A percentile compares a stretch with the other conserved stretches of the same genome.
phyloP scores from a whole-genome alignment of 2,888 invertebrate species.

The Cerastis leucographa region DNA sequence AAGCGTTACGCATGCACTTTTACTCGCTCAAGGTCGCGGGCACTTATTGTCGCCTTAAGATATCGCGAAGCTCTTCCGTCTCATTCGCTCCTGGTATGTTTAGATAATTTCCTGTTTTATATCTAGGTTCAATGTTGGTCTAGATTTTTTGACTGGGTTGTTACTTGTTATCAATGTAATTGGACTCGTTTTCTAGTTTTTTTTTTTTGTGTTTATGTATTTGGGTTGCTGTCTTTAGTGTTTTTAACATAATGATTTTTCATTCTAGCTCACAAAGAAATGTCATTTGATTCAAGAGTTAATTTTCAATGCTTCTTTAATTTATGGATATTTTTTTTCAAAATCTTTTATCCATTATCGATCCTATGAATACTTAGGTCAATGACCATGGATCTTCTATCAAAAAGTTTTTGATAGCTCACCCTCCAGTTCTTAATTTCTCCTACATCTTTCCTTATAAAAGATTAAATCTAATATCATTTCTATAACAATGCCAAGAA shows the following conservation, averaged over 20 bases:
- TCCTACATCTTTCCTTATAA: not conserved
- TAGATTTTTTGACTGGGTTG: slow-evolving; percentile 37
- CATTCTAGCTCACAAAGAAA: not conserved
- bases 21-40: no score
- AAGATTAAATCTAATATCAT: slow-evolving; percentile 20
- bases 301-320: not conserved
- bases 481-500: slow-evolving; percentile 11
- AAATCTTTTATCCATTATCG: not conserved
- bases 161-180: slow-evolving; percentile 6
- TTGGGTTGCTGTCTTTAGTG: not conserved
- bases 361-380: not conserved
- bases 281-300: not conserved
- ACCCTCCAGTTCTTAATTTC: not conserved
- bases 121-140: slow-evolving; percentile 54
- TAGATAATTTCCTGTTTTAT: slow-evolving; percentile 61
- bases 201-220: not conserved
- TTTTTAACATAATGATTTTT: not conserved
- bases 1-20: no score
- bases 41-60: no score
- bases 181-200: not conserved
- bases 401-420: not conserved
- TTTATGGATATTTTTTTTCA: not conserved
- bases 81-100: slow-evolving; percentile 61
- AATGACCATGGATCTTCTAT: not conserved
- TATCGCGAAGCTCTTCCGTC: slow-evolving; percentile 61